Conservation (phyloP, 2,888 invertebrate genomes). For the Aplocera efformata region DNA sequence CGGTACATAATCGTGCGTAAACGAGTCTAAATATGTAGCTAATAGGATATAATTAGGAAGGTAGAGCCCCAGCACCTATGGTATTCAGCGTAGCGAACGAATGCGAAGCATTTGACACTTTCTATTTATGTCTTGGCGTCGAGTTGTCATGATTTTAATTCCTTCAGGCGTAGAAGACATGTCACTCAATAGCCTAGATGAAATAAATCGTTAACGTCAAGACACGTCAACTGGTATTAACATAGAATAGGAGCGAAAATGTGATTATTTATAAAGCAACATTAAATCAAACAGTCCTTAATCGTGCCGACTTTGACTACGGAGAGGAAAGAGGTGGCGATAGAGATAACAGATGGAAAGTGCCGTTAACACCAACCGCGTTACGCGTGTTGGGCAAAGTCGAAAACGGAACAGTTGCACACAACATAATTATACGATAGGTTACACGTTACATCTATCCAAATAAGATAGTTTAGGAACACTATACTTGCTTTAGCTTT, state of each 20-base stretch:
- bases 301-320: slow-evolving; percentile 57
- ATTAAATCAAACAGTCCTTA: slow-evolving; percentile 54
- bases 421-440: slow-evolving; percentile 12
- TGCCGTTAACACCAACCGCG: slow-evolving; percentile 65
- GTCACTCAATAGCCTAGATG: slow-evolving; percentile 22
- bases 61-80: slow-evolving; percentile 35
- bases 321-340: slow-evolving; percentile 57
- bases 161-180: slow-evolving; percentile 28
- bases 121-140: slow-evolving; percentile 63
- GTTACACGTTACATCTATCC: slow-evolving; percentile 8
- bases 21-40: slow-evolving; percentile 30
- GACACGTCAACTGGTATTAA: slow-evolving; percentile 40
- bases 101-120: slow-evolving; percentile 65
- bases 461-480: slow-evolving; percentile 1
- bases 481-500: not conserved
- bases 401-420: slow-evolving; percentile 47
- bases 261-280: slow-evolving; percentile 54
- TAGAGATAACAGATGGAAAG: slow-evolving; percentile 72
- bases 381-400: slow-evolving; percentile 67
- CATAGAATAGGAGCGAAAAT: slow-evolving; percentile 44
- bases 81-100: slow-evolving; percentile 53
- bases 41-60: slow-evolving; percentile 35
- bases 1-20: slow-evolving; percentile 30
- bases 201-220: slow-evolving; percentile 28
- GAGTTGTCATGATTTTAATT: slow-evolving; percentile 46